Evolutionary conservation across 1,140 invertebrate genomes (phyloP).

Genomic region (Atta cephalotes): DNA sequence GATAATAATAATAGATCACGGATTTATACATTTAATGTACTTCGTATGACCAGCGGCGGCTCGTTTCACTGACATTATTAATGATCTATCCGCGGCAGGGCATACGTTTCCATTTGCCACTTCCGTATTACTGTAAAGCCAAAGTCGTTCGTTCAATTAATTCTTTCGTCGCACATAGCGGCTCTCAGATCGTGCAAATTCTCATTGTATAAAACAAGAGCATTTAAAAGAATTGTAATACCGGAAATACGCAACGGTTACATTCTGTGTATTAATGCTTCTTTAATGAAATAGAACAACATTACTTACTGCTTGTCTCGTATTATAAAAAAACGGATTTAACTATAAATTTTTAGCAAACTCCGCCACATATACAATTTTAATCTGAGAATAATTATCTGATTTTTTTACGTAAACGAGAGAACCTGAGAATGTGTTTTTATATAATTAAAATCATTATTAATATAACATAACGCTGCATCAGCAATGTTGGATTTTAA

Average conservation of each 20-base stretch:
- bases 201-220: slow-evolving; percentile 13
- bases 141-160: slow-evolving; percentile 71
- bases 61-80: slow-evolving; percentile 63
- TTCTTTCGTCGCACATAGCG: slow-evolving; percentile 65
- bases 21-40: slow-evolving; percentile 60
- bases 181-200: slow-evolving; percentile 6
- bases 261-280: slow-evolving; percentile 7
- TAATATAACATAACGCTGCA: no score
- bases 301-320: background rate
- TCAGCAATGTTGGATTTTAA: no score
- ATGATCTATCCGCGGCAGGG: slow-evolving; percentile 53
- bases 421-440: no score
- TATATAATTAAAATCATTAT: no score
- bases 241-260: background rate
- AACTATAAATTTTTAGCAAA: slow-evolving; percentile 17
- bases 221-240: background rate
- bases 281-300: background rate
- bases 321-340: background rate
- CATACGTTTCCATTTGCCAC: slow-evolving; percentile 65
- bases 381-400: no score
- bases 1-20: slow-evolving; percentile 61
- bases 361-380: background rate
- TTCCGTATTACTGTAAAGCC: slow-evolving; percentile 74
- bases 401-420: no score
- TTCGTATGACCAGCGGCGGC: slow-evolving; percentile 51